phyloP scores from a whole-genome alignment of 2,797 vertebrate genomes.

The Ctenosaura bakeri region DNA sequence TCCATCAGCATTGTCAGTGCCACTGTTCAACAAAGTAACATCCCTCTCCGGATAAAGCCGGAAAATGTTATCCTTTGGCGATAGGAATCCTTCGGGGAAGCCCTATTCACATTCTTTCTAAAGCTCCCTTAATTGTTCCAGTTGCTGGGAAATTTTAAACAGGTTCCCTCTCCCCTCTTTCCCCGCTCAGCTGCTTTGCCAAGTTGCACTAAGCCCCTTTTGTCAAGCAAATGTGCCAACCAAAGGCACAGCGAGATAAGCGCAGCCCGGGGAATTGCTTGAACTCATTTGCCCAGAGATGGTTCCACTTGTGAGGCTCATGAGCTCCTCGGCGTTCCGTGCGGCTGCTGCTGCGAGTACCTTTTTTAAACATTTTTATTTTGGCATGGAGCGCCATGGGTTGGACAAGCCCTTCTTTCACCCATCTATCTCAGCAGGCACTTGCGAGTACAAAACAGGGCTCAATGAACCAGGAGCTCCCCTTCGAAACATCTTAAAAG shows the following conservation, averaged over 20 bases:
- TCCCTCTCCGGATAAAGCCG: conserved; percentile 74
- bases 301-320: conserved; percentile 15
- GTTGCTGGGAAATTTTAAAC: conserved; percentile 71
- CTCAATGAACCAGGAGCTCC: not conserved
- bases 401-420: conserved; percentile 35
- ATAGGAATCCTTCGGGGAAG: conserved; percentile 76
- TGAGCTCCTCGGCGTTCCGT: conserved; percentile 6
- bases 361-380: not conserved
- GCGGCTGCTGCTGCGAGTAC: not conserved
- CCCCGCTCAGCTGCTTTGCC: conserved; percentile 55
- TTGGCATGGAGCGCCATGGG: conserved; percentile 41
- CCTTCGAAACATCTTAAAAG: too few species aligned
- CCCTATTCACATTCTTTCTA: conserved; percentile 58
- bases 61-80: conserved; percentile 72
- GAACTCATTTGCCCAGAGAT: conserved; percentile 31
- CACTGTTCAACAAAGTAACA: conserved; percentile 71
- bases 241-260: conserved; percentile 75
- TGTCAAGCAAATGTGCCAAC: conserved; percentile 75
- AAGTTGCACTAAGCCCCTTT: conserved; percentile 70
- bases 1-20: conserved; percentile 64
- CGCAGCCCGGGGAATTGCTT: conserved; percentile 71
- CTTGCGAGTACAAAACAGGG: not conserved
- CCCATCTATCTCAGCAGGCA: conserved; percentile 16
- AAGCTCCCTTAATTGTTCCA: conserved; percentile 74
- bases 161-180: conserved; percentile 51